Evolutionary conservation across 2,113 vertebrate genomes (phyloP).

Genomic region (Corapipo altera): DNA sequence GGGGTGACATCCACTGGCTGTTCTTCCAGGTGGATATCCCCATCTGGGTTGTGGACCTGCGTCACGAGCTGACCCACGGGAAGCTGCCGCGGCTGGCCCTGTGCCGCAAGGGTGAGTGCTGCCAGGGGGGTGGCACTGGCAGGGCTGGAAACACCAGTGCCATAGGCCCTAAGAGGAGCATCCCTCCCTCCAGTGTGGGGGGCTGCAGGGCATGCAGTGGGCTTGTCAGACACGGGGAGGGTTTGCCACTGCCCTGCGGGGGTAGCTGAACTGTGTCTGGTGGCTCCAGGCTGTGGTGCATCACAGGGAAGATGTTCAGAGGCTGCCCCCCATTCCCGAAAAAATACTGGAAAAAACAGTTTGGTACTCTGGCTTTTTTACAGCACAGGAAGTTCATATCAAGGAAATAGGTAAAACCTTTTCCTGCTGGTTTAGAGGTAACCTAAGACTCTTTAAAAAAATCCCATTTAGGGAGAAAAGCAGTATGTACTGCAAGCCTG

Average conservation of each 20-base stretch:
- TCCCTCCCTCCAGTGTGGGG: neutral
- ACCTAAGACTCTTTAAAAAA: neutral
- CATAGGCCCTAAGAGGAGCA: neutral
- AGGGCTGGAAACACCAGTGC: neutral
- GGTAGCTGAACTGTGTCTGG: neutral
- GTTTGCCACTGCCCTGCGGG: neutral
- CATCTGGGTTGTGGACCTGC: slow-evolving; percentile 91
- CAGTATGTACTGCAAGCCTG: neutral
- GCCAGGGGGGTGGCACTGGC: rapidly evolving
- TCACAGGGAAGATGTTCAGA: neutral
- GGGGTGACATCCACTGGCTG: neutral
- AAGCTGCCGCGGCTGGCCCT: slow-evolving; percentile 86
- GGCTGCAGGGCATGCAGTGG: rapidly evolving
- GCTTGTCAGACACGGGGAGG: rapidly evolving
- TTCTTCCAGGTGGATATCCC: slow-evolving; percentile 85
- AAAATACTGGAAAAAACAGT: neutral
- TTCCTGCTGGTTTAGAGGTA: neutral
- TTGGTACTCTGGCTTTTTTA: neutral
- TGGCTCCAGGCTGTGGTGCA: neutral
- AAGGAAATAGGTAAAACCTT: neutral
- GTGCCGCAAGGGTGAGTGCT: slow-evolving; percentile 84
- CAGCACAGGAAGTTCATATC: neutral
- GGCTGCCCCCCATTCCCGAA: neutral
- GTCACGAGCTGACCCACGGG: slow-evolving; percentile 90
- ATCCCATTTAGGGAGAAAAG: neutral